Percentiles rank a stretch among this genome's conserved stretches.
Conservation (phyloP, 2,797 vertebrate species). For the Chelon auratus region DNA sequence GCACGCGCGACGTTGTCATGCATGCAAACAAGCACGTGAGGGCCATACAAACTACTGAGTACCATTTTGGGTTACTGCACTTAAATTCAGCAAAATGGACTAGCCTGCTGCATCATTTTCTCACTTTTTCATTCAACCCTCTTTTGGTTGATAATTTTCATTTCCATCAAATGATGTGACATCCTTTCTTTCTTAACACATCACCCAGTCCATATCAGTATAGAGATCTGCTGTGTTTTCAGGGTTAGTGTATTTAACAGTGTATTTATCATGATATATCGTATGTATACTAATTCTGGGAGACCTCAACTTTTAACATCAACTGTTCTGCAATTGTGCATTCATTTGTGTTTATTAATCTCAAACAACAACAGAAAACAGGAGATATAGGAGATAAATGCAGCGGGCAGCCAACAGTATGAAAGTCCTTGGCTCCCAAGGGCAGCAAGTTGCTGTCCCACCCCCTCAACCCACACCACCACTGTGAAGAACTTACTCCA, state of each 20-base stretch:
- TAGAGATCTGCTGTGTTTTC: no score
- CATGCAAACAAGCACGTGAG: no score
- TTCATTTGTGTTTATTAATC: constrained; percentile 26
- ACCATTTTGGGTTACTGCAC: no score
- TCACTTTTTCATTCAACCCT: no score
- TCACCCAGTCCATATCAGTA: no score
- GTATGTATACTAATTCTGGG: neutral
- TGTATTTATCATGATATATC: neutral
- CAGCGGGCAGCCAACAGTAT: constrained; percentile 40
- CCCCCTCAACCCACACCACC: constrained; percentile 10
- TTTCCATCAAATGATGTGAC: no score
- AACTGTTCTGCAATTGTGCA: constrained; percentile 6
- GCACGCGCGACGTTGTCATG: no score
- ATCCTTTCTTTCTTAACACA: no score
- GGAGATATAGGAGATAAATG: constrained; percentile 30
- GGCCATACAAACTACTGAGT: no score
- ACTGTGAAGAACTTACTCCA: constrained; percentile 64
- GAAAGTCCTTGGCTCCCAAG: constrained; percentile 49
- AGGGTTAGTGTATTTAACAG: neutral
- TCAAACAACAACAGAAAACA: constrained; percentile 22
- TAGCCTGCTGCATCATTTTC: no score
- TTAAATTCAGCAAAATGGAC: no score
- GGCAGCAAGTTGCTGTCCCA: constrained; percentile 54
- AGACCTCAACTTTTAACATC: neutral
- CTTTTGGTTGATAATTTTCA: no score